Conservation (phyloP, 2,113 vertebrate genomes). For the Illadopsis cleaveri region DNA sequence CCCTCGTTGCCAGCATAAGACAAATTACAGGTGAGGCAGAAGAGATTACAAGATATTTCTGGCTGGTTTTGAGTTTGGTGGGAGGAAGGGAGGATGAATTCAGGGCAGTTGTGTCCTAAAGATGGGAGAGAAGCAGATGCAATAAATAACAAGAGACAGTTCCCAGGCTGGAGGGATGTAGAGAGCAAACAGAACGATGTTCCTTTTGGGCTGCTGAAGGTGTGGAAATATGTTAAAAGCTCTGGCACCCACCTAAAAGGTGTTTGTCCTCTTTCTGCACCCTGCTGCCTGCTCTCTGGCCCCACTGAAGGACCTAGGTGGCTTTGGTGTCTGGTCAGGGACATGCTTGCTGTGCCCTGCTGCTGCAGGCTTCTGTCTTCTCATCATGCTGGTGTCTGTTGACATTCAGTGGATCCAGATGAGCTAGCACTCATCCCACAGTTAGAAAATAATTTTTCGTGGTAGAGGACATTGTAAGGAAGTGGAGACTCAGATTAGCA, state of each 20-base stretch:
- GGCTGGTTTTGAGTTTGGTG: not conserved
- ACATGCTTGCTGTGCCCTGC: not conserved
- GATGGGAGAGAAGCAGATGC: not conserved
- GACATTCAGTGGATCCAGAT: not conserved
- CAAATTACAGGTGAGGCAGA: constrained; percentile 64
- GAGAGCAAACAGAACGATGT: not conserved
- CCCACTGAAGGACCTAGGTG: not conserved
- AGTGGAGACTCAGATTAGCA: not conserved
- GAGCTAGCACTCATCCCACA: not conserved
- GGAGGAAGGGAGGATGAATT: not conserved
- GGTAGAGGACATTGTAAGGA: not conserved
- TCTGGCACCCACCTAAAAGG: not conserved
- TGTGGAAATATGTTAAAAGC: not conserved
- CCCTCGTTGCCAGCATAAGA: not conserved
- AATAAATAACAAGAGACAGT: not conserved
- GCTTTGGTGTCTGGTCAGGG: not conserved
- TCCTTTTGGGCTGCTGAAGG: not conserved
- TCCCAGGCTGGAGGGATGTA: fast-evolving
- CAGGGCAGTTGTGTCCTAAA: not conserved
- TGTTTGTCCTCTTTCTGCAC: not conserved
- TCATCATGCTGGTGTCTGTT: fast-evolving
- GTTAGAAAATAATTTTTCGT: not conserved
- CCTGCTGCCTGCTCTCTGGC: not conserved
- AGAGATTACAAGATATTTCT: constrained; percentile 54
- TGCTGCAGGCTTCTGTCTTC: not conserved